These are phyloP conservation scores for Mylabris phalerata DNA, from an alignment of 1,140 invertebrate genomes.

Conservation along the genomic window DNA sequence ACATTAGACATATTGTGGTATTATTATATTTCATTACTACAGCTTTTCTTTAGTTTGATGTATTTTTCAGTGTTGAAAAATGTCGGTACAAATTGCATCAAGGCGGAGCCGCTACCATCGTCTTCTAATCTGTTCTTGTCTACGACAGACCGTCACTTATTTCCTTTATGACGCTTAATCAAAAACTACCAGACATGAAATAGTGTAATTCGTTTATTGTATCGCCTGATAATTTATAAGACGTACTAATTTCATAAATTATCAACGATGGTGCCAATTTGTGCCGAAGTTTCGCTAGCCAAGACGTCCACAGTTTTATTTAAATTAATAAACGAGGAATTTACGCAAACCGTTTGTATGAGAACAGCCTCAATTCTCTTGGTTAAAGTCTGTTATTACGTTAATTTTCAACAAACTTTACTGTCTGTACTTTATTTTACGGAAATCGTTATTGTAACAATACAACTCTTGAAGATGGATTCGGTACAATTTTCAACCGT, in stretches of 20 bases:
- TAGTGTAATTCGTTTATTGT: not conserved
- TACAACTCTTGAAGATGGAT: not conserved
- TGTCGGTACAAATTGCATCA: conserved; percentile 10
- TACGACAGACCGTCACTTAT: not conserved
- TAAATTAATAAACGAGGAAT: not conserved
- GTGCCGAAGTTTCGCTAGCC: too few relatives aligned
- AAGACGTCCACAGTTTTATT: not conserved
- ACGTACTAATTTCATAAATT: too few relatives aligned
- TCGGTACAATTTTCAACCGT: too few relatives aligned
- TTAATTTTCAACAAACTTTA: not conserved
- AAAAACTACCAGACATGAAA: not conserved
- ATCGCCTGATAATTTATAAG: too few relatives aligned
- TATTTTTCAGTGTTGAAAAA: conserved; percentile 1
- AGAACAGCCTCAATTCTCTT: not conserved
- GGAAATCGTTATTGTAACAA: not conserved
- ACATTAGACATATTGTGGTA: not conserved
- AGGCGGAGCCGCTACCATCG: not conserved
- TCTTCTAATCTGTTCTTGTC: not conserved
- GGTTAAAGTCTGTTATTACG: not conserved
- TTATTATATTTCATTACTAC: conserved; percentile 7
- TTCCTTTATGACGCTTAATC: not conserved
- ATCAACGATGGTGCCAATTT: too few relatives aligned
- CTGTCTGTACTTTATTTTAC: not conserved
- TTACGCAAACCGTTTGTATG: not conserved
- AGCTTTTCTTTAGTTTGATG: not conserved